Evolutionary conservation across 2,113 vertebrate genomes (phyloP).

Genomic region (Ctenodactylus gundi): DNA sequence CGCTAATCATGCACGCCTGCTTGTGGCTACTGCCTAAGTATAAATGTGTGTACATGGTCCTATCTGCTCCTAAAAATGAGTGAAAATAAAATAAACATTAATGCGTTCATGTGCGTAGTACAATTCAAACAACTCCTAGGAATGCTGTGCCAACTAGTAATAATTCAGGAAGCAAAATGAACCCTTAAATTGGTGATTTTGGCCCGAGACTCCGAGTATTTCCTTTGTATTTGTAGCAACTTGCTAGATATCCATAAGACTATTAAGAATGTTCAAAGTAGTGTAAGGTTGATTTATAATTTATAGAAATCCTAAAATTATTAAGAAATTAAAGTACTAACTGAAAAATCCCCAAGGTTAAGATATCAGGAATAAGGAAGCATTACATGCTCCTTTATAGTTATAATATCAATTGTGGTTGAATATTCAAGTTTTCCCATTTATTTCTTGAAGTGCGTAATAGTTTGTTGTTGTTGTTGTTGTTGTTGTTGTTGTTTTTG

Average conservation of each 20-base stretch:
- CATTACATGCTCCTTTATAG: neutral
- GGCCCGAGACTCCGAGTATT: neutral
- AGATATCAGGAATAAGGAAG: neutral
- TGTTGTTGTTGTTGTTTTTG: too few relatives aligned
- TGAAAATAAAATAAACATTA: slow-evolving; percentile 23
- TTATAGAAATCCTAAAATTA: neutral
- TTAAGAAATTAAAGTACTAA: neutral
- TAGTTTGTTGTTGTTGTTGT: too few relatives aligned
- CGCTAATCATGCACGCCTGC: neutral
- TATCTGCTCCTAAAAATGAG: neutral
- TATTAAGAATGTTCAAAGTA: neutral
- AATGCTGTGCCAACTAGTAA: slow-evolving; percentile 4
- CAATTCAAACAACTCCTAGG: neutral
- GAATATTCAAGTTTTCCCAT: neutral
- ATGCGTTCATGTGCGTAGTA: neutral
- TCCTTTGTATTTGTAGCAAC: too few relatives aligned
- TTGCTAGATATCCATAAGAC: neutral
- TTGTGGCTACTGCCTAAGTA: neutral
- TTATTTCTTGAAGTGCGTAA: neutral
- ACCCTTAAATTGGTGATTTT: neutral
- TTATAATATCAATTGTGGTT: neutral
- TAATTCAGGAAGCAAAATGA: slow-evolving; percentile 6
- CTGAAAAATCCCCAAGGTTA: neutral
- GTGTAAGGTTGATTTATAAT: slow-evolving; percentile 3
- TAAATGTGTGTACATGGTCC: neutral